Base-by-base conservation (phyloP, 2,888 invertebrate species). In the Noctua janthina region DNA sequence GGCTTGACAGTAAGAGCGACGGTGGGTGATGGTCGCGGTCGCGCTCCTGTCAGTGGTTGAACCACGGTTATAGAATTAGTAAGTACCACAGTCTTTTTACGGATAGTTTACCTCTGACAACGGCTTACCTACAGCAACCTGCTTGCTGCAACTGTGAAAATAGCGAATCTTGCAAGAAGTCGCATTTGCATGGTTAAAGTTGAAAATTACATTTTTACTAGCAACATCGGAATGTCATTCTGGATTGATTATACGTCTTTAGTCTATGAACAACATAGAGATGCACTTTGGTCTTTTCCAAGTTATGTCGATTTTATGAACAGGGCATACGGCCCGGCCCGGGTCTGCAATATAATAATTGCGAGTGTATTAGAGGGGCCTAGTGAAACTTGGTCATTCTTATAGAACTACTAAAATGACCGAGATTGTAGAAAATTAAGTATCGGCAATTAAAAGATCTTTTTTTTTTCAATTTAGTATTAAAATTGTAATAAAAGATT, bases 171-270 rank as follows among this genome's bases (percentile, higher is more conserved):
- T 67, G 5, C 1, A 43, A 43, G 43, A 67, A 43, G 1, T 10
- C 4, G 1, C 13, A 43, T n/a, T 67, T 67, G 2, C 23, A 11
- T 43, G 29, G 23, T n/a, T 43, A 13, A 13, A n/a, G 3, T 43
- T 67, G 13, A n/a, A 67, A 43, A 67, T 15, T n/a, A 13, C n/a
- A 13, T n/a, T 68, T 46, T 51, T n/a, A 20, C 51, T 66, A 43
- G 74, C 67, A 80, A 80, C 79, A 74, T 67, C 51, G 10, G 43
- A 67, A 17, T 82, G 82, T 82, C 82, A 80, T 76, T 80, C 59
- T 43, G 35, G 43, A 81, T 81, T 82, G 80, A 81, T 83, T 80
- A 59, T n/a, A 59, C 59, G 35, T 75, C 68, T 82, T 70, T 84
- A 66, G 35, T 66, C 78, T 78, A 51, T 84, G 84, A 54, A 11